These are phyloP conservation scores for Zootermopsis nevadensis DNA, from an alignment of 2,888 invertebrate species.

Conservation along the genomic window DNA sequence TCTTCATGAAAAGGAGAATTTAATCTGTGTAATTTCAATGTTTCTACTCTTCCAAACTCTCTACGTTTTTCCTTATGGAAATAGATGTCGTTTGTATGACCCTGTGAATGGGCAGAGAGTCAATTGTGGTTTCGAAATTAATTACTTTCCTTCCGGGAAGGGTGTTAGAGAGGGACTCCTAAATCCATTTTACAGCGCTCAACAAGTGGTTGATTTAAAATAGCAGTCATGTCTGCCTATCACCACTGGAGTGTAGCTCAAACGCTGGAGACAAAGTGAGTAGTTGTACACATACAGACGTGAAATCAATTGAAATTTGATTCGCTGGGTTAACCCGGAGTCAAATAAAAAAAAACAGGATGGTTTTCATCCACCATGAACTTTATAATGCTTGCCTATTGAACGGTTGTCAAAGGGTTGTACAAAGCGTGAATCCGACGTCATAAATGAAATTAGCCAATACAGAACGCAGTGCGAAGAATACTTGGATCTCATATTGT, in stretches of 20 bases:
- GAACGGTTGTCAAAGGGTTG: constrained; percentile 4
- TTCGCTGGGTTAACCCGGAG: constrained; percentile 1
- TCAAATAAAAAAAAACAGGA: constrained; percentile 37
- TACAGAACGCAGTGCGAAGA: too few species aligned
- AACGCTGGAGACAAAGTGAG: background rate
- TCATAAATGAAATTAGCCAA: too few species aligned
- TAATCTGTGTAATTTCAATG: too few species aligned
- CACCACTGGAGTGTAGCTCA: background rate
- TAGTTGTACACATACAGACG: constrained; percentile 15
- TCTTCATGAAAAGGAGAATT: too few species aligned
- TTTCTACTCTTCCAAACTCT: too few species aligned
- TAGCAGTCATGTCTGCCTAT: background rate
- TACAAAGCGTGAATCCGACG: too few species aligned
- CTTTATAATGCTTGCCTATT: constrained; percentile 27
- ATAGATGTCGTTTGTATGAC: background rate
- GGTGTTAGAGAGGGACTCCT: background rate
- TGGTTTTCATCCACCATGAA: background rate
- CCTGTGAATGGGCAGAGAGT: background rate
- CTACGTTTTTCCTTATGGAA: background rate
- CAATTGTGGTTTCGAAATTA: background rate
- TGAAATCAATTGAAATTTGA: constrained; percentile 42
- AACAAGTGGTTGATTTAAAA: constrained; percentile 42
- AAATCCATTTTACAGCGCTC: constrained; percentile 25
- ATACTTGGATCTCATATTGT: too few species aligned
- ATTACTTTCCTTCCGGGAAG: constrained; percentile 6